These are phyloP conservation scores for Danionella dracula DNA, from an alignment of 2,797 vertebrate species.

Conservation along the genomic window DNA sequence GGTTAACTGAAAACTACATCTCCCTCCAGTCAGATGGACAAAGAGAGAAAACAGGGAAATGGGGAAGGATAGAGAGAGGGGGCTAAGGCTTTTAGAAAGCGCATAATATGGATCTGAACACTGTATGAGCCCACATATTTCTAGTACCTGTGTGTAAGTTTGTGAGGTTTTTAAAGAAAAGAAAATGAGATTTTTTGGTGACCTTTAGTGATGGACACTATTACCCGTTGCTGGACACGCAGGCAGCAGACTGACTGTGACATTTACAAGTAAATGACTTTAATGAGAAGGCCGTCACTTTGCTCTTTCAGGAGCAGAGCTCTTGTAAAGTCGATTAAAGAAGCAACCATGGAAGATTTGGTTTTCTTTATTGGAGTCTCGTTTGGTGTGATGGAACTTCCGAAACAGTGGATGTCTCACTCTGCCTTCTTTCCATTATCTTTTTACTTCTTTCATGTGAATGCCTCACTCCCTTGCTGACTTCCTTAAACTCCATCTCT, in stretches of 20 bases:
- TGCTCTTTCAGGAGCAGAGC: slow-evolving; percentile 24
- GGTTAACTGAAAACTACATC: slow-evolving; percentile 49
- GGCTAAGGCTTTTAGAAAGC: slow-evolving; percentile 42
- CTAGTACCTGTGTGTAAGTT: neutral
- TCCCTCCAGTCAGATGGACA: slow-evolving; percentile 52
- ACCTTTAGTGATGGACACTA: slow-evolving; percentile 40
- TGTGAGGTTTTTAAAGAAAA: neutral
- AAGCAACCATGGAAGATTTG: neutral
- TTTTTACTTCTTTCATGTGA: neutral
- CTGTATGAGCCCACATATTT: slow-evolving; percentile 56
- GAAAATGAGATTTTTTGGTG: slow-evolving; percentile 35
- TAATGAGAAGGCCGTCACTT: slow-evolving; percentile 24
- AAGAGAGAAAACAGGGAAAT: slow-evolving; percentile 47
- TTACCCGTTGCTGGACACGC: slow-evolving; percentile 41
- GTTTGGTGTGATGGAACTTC: slow-evolving; percentile 16
- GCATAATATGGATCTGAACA: slow-evolving; percentile 52
- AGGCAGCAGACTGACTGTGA: slow-evolving; percentile 22
- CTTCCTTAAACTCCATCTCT: slow-evolving; percentile 8
- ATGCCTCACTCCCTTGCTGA: neutral
- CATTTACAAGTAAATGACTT: slow-evolving; percentile 24
- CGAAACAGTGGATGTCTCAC: neutral
- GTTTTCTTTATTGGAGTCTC: neutral
- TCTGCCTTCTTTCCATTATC: neutral
- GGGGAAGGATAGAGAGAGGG: slow-evolving; percentile 49
- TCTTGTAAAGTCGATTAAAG: slow-evolving; percentile 19